These are phyloP conservation scores for Ypsolopha scabrella DNA, from an alignment of 2,888 invertebrate genomes.

Conservation along the genomic window DNA sequence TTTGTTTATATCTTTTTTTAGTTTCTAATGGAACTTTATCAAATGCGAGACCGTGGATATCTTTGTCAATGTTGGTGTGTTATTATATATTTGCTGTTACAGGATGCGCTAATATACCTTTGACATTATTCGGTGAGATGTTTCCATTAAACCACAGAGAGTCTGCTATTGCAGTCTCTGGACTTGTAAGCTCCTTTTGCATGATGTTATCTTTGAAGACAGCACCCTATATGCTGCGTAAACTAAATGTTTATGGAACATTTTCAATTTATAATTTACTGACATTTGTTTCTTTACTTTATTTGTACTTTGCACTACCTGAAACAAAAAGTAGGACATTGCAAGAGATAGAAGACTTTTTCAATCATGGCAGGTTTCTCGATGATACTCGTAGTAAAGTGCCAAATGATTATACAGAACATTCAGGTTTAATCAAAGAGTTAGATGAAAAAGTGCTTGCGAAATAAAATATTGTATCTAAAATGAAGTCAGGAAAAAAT, in stretches of 20 bases:
- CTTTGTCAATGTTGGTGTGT: conserved; percentile 25
- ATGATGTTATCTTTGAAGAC: conserved; percentile 28
- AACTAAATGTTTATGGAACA: conserved; percentile 33
- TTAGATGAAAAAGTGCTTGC: too few relatives aligned
- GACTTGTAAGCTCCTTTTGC: conserved; percentile 22
- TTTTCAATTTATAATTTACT: conserved; percentile 32
- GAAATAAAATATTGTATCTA: too few relatives aligned
- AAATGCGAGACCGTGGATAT: conserved; percentile 22
- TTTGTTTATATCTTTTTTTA: conserved; percentile 29
- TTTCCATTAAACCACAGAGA: conserved; percentile 39
- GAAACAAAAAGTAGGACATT: conserved; percentile 32
- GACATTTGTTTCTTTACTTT: conserved; percentile 15
- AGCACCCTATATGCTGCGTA: conserved; percentile 27
- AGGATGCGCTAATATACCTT: conserved; percentile 40
- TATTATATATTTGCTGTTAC: conserved; percentile 39
- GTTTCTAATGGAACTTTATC: conserved; percentile 18
- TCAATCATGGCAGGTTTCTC: conserved; percentile 11
- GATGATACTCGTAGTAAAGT: neutral
- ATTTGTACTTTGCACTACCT: conserved; percentile 23
- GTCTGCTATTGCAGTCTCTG: conserved; percentile 25
- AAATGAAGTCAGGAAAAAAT: too few relatives aligned
- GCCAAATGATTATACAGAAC: too few relatives aligned
- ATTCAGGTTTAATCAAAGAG: too few relatives aligned
- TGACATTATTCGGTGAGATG: conserved; percentile 40
- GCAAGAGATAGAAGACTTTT: conserved; percentile 29